Base-by-base conservation (phyloP, 1,140 invertebrate species). In the Drosophila obscura region DNA sequence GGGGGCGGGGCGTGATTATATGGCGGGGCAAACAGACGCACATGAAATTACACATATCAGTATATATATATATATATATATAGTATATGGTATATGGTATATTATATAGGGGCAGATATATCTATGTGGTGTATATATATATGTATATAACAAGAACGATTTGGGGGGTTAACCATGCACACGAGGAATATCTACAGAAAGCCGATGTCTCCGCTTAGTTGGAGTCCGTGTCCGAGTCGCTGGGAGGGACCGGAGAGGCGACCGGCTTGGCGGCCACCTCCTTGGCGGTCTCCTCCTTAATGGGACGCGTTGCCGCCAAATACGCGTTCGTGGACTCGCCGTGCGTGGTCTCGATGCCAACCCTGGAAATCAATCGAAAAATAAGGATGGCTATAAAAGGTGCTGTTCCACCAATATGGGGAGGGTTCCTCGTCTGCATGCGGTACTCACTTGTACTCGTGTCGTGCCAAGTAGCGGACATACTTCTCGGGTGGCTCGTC, bases 401-500 rank as follows among this genome's bases (percentile, higher is more conserved):
- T 19, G 19, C 19, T 19, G 19, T 1, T 19, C 19, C 19, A 19
- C 19, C 1, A 1, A 19, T 1, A n/a, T n/a, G n/a, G n/a, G n/a
- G n/a, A 19, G 19, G 19, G 19, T 1, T 19, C 1, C 19, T 19
- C 19, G 19, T 1, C 2, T 1, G 19, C 19, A 1, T 1, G 4
- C 0, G 31, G 1, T 24, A 93, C 94, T 93, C 92, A 96, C 96
- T 94, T 96, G 93, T 99, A 99, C 91, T 99, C 97, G 92, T 99
- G 98, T 73, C 98, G 95, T n/a, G 98, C 97, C 61, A 99, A 94
- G 92, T 99, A 99, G 71, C 97, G 94, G 5, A 99, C 98, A 93
- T 99, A 99, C 93, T 99, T 99, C 93, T 99, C 99, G 5, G 99
- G 98, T 9, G 98, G 98, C 85, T 98, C 96, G 69, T 97, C 97